These are phyloP conservation scores for Heliconius himera DNA, from an alignment of 1,140 invertebrate species.

Conservation along the genomic window DNA sequence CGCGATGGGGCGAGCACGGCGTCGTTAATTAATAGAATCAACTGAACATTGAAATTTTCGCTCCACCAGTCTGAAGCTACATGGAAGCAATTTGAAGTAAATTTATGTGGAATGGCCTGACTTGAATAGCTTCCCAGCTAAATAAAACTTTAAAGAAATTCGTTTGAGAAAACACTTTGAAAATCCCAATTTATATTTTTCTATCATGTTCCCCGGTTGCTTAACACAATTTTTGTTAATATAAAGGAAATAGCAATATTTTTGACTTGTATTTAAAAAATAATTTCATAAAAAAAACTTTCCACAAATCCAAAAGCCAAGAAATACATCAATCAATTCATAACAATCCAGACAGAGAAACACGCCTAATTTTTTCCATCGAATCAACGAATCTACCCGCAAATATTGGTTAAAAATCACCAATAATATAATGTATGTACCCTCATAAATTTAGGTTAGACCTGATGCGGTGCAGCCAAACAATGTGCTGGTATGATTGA, in stretches of 20 bases:
- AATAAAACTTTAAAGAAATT: conserved; percentile 28
- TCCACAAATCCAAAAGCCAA: too few relatives aligned
- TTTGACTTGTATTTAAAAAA: too few relatives aligned
- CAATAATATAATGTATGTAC: conserved; percentile 58
- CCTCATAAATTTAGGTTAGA: conserved; percentile 70
- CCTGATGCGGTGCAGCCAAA: conserved; percentile 61
- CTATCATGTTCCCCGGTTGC: background rate
- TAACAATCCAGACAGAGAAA: too few relatives aligned
- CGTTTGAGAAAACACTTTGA: conserved; percentile 5
- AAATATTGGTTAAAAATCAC: conserved; percentile 67
- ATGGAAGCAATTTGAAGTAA: conserved; percentile 58
- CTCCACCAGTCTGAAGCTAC: conserved; percentile 56
- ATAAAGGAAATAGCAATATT: background rate
- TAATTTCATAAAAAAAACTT: too few relatives aligned
- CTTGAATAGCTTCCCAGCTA: conserved; percentile 34
- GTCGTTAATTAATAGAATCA: conserved; percentile 77
- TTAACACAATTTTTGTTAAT: background rate
- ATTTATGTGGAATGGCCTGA: conserved; percentile 48
- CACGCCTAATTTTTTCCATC: too few relatives aligned
- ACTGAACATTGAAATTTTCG: conserved; percentile 74
- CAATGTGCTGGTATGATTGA: conserved; percentile 74
- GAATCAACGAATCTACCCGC: conserved; percentile 39
- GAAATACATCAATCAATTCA: too few relatives aligned
- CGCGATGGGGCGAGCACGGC: conserved; percentile 68
- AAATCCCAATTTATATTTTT: conserved; percentile 17